phyloP scores from a whole-genome alignment of 2,113 vertebrate species.

The Anas platyrhynchos region DNA sequence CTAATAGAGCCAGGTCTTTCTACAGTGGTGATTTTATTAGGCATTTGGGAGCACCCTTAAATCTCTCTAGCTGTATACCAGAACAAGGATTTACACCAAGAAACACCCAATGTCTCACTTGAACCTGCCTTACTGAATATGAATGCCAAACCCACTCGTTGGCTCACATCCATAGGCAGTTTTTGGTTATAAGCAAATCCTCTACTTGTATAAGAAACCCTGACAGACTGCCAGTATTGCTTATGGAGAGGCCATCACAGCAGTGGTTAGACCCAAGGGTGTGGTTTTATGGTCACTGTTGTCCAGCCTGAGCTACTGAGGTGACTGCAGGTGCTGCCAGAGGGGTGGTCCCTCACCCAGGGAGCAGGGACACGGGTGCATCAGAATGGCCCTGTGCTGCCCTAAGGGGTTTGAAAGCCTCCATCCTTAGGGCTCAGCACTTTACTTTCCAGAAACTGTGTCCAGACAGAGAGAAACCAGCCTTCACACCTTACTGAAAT shows the following conservation, averaged over 20 bases:
- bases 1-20: neutral
- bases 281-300: neutral
- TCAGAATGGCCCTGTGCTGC: neutral
- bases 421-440: neutral
- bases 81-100: neutral
- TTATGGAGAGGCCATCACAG: neutral
- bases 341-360: neutral
- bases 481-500: neutral
- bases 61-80: neutral
- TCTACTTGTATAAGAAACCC: neutral
- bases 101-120: neutral
- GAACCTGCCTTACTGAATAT: neutral
- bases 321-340: neutral
- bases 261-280: fast-evolving
- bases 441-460: neutral
- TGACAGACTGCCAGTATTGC: neutral
- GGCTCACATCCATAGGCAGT: neutral
- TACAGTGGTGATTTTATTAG: neutral
- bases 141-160: neutral
- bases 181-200: neutral
- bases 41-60: neutral
- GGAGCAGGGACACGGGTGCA: neutral
- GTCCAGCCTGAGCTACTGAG: neutral
- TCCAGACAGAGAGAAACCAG: neutral
- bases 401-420: neutral